Evolutionary conservation across 2,113 vertebrate species (phyloP).

Genomic region (Gasterosteus nipponicus): DNA sequence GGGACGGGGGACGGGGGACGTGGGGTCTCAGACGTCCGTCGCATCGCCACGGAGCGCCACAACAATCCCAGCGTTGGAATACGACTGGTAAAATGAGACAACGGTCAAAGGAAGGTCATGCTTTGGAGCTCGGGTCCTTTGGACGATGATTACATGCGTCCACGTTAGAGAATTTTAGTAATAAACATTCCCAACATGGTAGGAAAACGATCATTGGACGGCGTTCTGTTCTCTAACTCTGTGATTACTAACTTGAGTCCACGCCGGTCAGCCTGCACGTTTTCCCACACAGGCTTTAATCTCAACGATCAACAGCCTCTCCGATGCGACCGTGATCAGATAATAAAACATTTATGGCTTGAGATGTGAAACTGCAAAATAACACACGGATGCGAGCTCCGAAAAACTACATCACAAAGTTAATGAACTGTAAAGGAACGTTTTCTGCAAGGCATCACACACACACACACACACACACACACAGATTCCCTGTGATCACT

Average conservation of each 20-base stretch:
- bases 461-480: background rate
- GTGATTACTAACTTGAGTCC: background rate
- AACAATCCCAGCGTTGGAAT: no score
- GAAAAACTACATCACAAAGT: background rate
- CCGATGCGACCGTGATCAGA: background rate
- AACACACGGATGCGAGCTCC: background rate
- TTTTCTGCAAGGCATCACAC: background rate
- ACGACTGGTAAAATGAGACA: no score
- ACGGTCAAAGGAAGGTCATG: no score
- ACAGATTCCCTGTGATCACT: slow-evolving; percentile 15
- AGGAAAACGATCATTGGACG: no score
- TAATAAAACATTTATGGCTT: background rate
- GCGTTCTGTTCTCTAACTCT: background rate
- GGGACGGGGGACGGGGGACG: no score
- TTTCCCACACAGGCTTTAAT: background rate
- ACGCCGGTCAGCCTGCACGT: background rate
- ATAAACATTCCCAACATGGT: background rate
- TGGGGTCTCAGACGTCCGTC: no score
- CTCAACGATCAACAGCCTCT: background rate
- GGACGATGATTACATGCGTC: no score
- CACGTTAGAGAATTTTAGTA: background rate
- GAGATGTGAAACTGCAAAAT: background rate
- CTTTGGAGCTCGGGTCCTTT: no score
- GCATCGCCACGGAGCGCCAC: no score
- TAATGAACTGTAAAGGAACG: background rate